Base-by-base conservation (phyloP, 1,140 invertebrate species). In the Wasmannia auropunctata region DNA sequence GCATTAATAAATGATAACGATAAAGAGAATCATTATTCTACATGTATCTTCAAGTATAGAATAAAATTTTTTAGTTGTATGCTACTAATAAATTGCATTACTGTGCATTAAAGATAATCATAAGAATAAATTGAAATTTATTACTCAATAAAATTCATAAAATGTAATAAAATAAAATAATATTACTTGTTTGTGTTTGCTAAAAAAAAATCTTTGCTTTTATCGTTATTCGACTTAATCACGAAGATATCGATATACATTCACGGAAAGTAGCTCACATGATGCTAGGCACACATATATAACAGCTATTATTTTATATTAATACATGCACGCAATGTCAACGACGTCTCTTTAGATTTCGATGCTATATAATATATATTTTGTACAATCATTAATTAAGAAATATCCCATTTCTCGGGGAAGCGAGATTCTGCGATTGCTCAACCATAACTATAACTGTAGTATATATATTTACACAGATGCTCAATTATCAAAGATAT, bases 311-410 rank as follows among this genome's bases (percentile, higher is more conserved):
- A n/a, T n/a, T n/a, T n/a, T n/a, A 40, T 80, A 80, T 58, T 80
- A 54, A 54, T 80, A 80, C 49, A 65, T 79, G 75, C 75, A 80
- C 63, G 63, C 63, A 77, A 4, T 46, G 6, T 77, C 28, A 77
- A 77, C 16, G 49, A 34, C 16, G 22, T 56, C 22, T 28, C 3
- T 69, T 56, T 69, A 56, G 37, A 40, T 51, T 69, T 25, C 22
- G 67, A 67, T 46, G 8, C 22, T 69, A 51, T 63, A 69, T 80
- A 54, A 54, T 62, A 80, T n/a, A 16, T 46, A 46, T 40, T 80
- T 80, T 80, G 77, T 80, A 80, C 46, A 80, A 69, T 69, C 11
- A 40, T 67, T 79, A 79, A 79, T 67, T 79, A 67, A 79, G 31
- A 37, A 54, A 69, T 31, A 10, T 8, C 5, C 8, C 22, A 40